Evolutionary conservation across 2,888 invertebrate species (phyloP), one percentile per base, ranked within the genome.

Genomic region (Myathropa florea): DNA sequence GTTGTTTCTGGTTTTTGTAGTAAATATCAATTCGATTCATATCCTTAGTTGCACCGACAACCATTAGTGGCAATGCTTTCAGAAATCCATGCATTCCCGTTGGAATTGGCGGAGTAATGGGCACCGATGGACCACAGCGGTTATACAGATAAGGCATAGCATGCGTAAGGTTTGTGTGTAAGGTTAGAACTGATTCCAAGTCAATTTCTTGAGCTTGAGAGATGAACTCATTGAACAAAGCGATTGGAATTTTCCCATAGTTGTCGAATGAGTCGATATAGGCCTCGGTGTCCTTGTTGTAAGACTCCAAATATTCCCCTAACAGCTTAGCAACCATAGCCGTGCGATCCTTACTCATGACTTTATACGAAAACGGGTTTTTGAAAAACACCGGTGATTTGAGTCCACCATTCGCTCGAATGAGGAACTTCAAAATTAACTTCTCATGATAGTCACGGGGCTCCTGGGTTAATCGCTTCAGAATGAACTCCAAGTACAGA

Each of bases 271-370:
- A 94, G 91, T 96, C 96, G 3, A 95, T 94, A 90, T 95, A 96
- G 28, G 96, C 93, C 89, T 97, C 97, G 0, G 97, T 97, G 92
- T 97, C 97, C 73, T 96, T 94, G 91, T 96, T 96, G 93, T 97
- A 97, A 90, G 96, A 94, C 93, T 96, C 96, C 68, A 97, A 94
- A 92, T 97, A 97, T 92, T 97, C 97, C 90, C 96, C 96, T 68
- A 92, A 93, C 89, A 97, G 95, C 92, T 97, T 97, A 1, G 97
- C 96, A 68, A 97, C 95, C 89, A 97, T 95, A 1, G 97, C 97
- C 82, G 97, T 96, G 26, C 96, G 94, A 92, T 97, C 97, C 93
- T 97, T 97, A 91, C 95, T 95, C 89, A 95, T 94, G 91, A 97
- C 94, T 92, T 96, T 95, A 79, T 94, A 94, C 61, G 89, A 91